Evolutionary conservation across 2,888 invertebrate species (phyloP), one percentile per base, ranked within the genome.

Genomic region (Nycteola revayana): DNA sequence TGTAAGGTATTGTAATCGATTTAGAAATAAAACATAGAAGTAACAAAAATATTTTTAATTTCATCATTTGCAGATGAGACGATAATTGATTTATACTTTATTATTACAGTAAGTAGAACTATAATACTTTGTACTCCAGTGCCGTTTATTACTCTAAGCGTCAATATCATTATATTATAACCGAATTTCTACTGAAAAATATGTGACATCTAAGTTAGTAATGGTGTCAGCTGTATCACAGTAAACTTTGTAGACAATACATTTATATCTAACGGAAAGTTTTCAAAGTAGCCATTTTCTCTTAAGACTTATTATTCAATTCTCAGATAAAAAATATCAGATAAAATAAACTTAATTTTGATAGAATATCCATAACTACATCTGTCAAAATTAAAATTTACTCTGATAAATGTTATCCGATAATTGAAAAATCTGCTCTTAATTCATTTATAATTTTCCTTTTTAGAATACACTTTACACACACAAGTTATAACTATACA

Each of bases 41-140:
- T 77, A 82, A 84, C 77, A 79, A 81, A 85, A 80, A 84, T 84
- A 85, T 27, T 66, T 72, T 74, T 67, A 69, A 75, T 80, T 82
- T 83, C 76, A 79, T 67, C 61, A 60, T 67, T 70, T 63, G 54
- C 60, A 60, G 75, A 41, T 34, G 41, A 36, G 46, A 46, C 65
- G 57, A 68, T 71, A 73, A 68, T 69, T 69, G 71, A 66, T 71
- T 59, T 56, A 61, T 51, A 61, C 44, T 48, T 47, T 52, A 53
- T 42, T 44, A 52, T 50, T 64, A 68, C 50, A 60, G 57, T 61
- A 56, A 53, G 42, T 48, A 49, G 50, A 59, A 42, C 67, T 60
- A 71, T 66, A 60, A 68, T 62, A 60, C 69, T 86, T 86, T 87
- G 86, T 87, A 87, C 86, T 86, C 72, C 68, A 79, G 80, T 83